Base-by-base conservation (phyloP, 2,888 invertebrate species). In the Pyrocoelia pectoralis region DNA sequence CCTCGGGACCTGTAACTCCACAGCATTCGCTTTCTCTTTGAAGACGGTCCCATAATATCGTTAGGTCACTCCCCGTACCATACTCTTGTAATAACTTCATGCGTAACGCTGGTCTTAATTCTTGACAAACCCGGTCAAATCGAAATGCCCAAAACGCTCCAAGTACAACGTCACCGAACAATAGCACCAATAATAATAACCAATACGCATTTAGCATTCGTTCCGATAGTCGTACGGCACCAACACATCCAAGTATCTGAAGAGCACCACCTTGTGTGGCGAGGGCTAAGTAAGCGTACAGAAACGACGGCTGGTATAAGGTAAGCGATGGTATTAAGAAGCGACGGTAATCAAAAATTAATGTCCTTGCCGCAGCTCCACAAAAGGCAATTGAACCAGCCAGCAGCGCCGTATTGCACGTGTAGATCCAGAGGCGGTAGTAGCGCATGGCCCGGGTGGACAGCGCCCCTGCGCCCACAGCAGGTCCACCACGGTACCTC, bases 381-480 rank as follows among this genome's bases (percentile, higher is more conserved):
- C 89, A 88, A 81, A 93, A 92, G 65, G 91, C 91, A 72, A 93
- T 83, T 78, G 93, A 92, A 79, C 91, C 92, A 75, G 92, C 88
- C 82, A 94, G 85, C 82, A 94, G 86, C 77, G 92, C 93, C 83
- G 91, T 89, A 86, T 94, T 94, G 89, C 93, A 94, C 81, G 93
- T 91, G 87, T 94, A 94, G 81, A 94, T 94, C 94, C 94, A 94
- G 82, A 94, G 89, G 84, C 93, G 90, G 84, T 93, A 92, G 85
- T 92, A 92, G 87, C 91, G 86, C 88, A 87, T 88, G 78, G 86
- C 84, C 84, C 80, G 78, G 72, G 75, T 74, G 69, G 77, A 76
- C 69, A 77, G 71, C 66, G 75, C 74, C 66, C 76, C 74, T 74
- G 76, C 76, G 70, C 77, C 84, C 83, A 87, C 86, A 80, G 86